These are phyloP conservation scores for Aphelinus atriplicis DNA, from an alignment of 1,140 invertebrate genomes.

Conservation along the genomic window DNA sequence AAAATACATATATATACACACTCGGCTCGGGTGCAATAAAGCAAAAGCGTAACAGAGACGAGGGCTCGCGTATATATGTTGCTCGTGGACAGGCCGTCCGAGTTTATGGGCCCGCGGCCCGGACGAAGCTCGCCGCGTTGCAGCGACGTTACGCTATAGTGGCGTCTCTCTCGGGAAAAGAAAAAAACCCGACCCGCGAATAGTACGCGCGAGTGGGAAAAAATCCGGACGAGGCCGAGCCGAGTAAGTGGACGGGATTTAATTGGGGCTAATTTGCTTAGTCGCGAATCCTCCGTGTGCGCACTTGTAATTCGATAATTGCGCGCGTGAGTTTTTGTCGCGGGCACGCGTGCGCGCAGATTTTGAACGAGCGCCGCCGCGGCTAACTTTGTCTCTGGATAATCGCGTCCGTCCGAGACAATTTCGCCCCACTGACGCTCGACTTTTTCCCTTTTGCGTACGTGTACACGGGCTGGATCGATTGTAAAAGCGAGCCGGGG, in stretches of 20 bases:
- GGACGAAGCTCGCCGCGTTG: conserved; percentile 57
- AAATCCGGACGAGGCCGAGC: conserved; percentile 31
- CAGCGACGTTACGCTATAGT: conserved; percentile 56
- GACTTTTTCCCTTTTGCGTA: no score
- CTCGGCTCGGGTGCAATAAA: conserved; percentile 38
- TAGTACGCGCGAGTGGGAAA: conserved; percentile 28
- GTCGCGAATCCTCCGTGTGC: neutral
- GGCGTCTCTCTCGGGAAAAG: no score
- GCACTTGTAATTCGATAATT: conserved; percentile 26
- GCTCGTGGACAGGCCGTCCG: conserved; percentile 46
- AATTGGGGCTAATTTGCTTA: conserved; percentile 13
- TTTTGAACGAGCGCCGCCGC: neutral
- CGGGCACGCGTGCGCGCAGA: neutral
- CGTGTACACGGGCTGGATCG: no score
- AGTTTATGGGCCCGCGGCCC: conserved; percentile 56
- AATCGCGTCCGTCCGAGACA: no score
- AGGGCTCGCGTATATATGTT: no score
- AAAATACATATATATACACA: neutral
- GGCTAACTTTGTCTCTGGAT: no score
- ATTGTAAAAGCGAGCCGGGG: no score
- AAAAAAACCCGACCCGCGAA: no score
- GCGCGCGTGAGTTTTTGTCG: conserved; percentile 5
- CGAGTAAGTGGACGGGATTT: conserved; percentile 41
- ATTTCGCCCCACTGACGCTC: no score
- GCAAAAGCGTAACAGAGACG: conserved; percentile 39